These are phyloP conservation scores for Gracilinanus agilis DNA, from an alignment of 2,113 vertebrate species.

Conservation along the genomic window DNA sequence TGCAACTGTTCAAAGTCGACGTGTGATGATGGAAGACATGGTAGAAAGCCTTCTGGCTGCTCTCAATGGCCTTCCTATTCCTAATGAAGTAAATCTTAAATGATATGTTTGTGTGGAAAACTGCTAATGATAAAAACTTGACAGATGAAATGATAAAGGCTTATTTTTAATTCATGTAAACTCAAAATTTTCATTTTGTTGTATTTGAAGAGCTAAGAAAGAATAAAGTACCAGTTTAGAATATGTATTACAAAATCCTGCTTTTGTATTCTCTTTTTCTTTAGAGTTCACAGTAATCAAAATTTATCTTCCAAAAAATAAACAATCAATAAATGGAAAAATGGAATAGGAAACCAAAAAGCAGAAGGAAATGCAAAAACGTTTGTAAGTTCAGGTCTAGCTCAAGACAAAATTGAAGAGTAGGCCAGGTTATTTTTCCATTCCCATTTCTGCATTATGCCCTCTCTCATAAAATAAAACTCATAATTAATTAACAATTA, in stretches of 20 bases:
- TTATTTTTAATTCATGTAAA: not conserved
- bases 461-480: no score
- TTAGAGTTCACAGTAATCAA: not conserved
- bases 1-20: slow-evolving; percentile 67
- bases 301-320: not conserved
- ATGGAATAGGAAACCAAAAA: not conserved
- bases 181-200: not conserved
- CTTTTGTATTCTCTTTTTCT: not conserved
- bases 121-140: not conserved
- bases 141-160: not conserved
- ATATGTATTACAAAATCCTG: no score
- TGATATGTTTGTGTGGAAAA: not conserved
- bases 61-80: slow-evolving; percentile 71
- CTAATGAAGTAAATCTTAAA: slow-evolving; percentile 74
- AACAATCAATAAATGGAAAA: not conserved
- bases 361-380: not conserved
- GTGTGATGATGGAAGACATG: slow-evolving; percentile 72
- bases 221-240: not conserved
- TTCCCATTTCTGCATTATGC: not conserved
- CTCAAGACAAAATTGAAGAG: not conserved
- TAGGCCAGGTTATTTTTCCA: not conserved
- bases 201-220: not conserved
- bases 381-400: not conserved
- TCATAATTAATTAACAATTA: no score
- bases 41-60: slow-evolving; percentile 75